Percentiles rank a stretch among this genome's conserved stretches.
Evolutionary conservation across 1,140 invertebrate species (phyloP).

Genomic region (Heliothis virescens): DNA sequence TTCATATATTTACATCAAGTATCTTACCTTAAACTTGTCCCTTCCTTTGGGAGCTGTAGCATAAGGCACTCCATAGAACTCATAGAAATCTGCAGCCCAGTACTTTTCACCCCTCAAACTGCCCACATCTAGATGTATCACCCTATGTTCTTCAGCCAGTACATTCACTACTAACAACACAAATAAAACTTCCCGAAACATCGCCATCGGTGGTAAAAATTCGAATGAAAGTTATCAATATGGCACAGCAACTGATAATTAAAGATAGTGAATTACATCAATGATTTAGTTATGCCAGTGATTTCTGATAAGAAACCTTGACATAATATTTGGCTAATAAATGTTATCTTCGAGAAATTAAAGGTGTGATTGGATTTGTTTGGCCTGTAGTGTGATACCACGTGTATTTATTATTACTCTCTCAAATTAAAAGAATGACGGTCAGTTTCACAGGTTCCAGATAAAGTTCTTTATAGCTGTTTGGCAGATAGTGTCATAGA

Average conservation of each 20-base stretch:
- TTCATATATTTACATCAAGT: neutral
- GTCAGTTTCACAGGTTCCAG: too few relatives aligned
- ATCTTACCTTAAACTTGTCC: constrained; percentile 73
- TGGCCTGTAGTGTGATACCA: too few relatives aligned
- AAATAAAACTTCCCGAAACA: constrained; percentile 57
- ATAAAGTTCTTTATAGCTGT: too few relatives aligned
- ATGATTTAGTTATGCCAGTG: constrained; percentile 33
- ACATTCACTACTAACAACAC: constrained; percentile 58
- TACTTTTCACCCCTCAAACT: constrained; percentile 70
- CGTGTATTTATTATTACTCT: too few relatives aligned
- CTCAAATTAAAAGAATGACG: too few relatives aligned
- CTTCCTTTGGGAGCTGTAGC: constrained; percentile 71
- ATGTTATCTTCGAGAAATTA: neutral
- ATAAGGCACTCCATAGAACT: constrained; percentile 78
- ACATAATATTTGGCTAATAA: constrained; percentile 4
- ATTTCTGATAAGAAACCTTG: constrained; percentile 32
- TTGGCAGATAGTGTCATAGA: too few relatives aligned
- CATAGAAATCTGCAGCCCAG: constrained; percentile 78
- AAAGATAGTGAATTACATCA: constrained; percentile 36
- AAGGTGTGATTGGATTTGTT: too few relatives aligned
- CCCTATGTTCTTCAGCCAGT: constrained; percentile 55
- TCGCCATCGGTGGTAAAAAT: constrained; percentile 37
- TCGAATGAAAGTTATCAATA: constrained; percentile 9
- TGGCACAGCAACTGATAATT: constrained; percentile 40
- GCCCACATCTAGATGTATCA: constrained; percentile 65